A percentile compares a stretch with the other conserved stretches of the same genome.
Evolutionary conservation across 2,113 vertebrate species (phyloP).

Genomic region (Himantopus leucocephalus): DNA sequence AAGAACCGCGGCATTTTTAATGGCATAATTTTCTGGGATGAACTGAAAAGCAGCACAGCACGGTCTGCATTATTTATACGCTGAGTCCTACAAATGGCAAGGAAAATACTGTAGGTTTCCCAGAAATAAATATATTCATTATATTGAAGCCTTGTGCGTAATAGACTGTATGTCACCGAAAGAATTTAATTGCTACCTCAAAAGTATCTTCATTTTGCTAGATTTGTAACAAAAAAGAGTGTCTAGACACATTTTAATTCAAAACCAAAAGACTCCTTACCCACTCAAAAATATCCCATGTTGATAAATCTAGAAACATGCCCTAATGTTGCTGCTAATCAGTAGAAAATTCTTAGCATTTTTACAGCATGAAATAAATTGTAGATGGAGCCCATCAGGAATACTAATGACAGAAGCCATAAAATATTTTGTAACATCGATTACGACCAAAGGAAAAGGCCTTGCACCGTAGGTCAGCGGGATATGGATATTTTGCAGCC

Average conservation of each 20-base stretch:
- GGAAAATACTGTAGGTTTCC: conserved; percentile 60
- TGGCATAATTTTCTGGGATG: conserved; percentile 67
- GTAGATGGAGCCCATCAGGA: neutral
- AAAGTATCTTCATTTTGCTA: neutral
- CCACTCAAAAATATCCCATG: neutral
- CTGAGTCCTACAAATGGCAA: conserved; percentile 48
- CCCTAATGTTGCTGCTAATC: neutral
- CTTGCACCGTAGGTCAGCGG: conserved; percentile 16
- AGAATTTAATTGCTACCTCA: conserved; percentile 23
- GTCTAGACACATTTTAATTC: conserved; percentile 13
- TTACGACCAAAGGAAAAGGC: conserved; percentile 29
- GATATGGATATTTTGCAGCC: conserved; percentile 15
- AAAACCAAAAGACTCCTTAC: conserved; percentile 10
- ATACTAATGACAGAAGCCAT: conserved; percentile 31
- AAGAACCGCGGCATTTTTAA: conserved; percentile 46
- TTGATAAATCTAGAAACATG: neutral
- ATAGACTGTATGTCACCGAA: neutral
- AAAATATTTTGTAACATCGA: conserved; percentile 40
- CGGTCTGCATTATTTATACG: conserved; percentile 79
- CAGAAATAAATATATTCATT: conserved; percentile 66
- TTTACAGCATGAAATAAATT: conserved; percentile 4
- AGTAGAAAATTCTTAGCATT: conserved; percentile 2
- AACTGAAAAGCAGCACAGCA: conserved; percentile 48
- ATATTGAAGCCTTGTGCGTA: neutral
- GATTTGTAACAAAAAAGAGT: neutral